Conservation (phyloP, 2,113 vertebrate species). For the Dromiciops gliroides region DNA sequence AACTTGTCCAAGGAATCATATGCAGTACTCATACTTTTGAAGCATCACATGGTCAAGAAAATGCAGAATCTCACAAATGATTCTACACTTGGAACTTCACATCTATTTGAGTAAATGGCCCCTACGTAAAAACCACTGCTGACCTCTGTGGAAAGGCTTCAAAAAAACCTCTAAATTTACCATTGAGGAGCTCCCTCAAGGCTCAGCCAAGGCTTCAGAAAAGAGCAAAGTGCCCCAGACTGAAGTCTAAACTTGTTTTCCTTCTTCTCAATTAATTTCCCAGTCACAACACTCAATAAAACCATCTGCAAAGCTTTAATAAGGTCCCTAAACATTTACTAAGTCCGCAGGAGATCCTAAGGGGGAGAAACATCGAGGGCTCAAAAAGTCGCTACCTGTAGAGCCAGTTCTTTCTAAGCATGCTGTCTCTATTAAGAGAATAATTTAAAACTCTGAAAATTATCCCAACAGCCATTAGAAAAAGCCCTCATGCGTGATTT, state of each 20-base stretch:
- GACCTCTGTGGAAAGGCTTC: conserved; percentile 49
- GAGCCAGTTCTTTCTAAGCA: not conserved
- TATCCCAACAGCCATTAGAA: conserved; percentile 1
- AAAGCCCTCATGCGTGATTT: not conserved
- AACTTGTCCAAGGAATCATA: conserved; percentile 58
- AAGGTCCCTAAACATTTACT: not conserved
- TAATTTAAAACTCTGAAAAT: not conserved
- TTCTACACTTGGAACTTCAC: conserved; percentile 52
- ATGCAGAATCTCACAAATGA: conserved; percentile 29
- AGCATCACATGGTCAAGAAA: conserved; percentile 52
- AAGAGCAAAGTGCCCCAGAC: not conserved
- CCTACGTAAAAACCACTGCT: conserved; percentile 54
- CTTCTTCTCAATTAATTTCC: not conserved
- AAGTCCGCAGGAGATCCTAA: not conserved
- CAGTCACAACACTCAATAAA: not conserved
- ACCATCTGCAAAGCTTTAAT: conserved; percentile 39
- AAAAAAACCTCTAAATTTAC: conserved; percentile 11
- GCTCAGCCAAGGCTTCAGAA: not conserved
- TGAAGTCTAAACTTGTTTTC: not conserved
- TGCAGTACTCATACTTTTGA: conserved; percentile 60
- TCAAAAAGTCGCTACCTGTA: not conserved
- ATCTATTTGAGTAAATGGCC: conserved; percentile 70
- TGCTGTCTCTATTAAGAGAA: conserved; percentile 39
- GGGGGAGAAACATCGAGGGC: not conserved
- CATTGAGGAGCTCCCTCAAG: not conserved